Percentiles rank a stretch among this genome's conserved stretches.
Conservation (phyloP, 2,888 invertebrate genomes). For the Polyommatus icarus region DNA sequence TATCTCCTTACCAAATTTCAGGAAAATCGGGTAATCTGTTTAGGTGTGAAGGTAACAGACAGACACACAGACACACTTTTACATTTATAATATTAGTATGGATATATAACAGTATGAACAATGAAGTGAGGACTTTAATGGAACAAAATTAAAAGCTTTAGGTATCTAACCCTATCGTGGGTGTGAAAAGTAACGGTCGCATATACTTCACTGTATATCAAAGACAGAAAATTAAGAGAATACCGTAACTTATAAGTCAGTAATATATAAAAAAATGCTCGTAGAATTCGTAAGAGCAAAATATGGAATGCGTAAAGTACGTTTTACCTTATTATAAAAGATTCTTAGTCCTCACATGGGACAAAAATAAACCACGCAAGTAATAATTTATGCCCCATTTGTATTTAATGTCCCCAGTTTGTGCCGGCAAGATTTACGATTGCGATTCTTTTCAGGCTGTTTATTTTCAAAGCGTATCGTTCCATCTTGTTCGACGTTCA, state of each 20-base stretch:
- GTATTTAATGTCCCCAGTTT: not conserved
- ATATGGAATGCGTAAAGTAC: not conserved
- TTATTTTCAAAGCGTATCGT: not conserved
- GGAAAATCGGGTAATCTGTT: not conserved
- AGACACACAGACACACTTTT: not conserved
- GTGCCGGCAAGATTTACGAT: not conserved
- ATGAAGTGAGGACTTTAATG: too few relatives aligned
- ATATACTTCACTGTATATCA: too few relatives aligned
- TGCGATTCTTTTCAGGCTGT: not conserved
- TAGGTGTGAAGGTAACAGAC: not conserved
- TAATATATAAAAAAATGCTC: too few relatives aligned
- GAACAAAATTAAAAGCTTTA: too few relatives aligned
- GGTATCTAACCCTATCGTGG: too few relatives aligned
- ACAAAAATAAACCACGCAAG: not conserved
- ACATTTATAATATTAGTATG: too few relatives aligned
- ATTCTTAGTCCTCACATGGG: not conserved
- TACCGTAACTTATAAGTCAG: too few relatives aligned
- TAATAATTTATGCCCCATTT: not conserved
- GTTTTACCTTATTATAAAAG: not conserved
- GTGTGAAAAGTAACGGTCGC: too few relatives aligned
- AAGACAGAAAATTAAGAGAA: too few relatives aligned
- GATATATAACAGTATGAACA: too few relatives aligned
- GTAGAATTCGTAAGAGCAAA: not conserved
- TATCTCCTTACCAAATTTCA: too few relatives aligned
- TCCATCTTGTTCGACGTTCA: not conserved